Evolutionary conservation across 2,888 invertebrate genomes (phyloP).

Genomic region (Parapristionchus giblindavisi): DNA sequence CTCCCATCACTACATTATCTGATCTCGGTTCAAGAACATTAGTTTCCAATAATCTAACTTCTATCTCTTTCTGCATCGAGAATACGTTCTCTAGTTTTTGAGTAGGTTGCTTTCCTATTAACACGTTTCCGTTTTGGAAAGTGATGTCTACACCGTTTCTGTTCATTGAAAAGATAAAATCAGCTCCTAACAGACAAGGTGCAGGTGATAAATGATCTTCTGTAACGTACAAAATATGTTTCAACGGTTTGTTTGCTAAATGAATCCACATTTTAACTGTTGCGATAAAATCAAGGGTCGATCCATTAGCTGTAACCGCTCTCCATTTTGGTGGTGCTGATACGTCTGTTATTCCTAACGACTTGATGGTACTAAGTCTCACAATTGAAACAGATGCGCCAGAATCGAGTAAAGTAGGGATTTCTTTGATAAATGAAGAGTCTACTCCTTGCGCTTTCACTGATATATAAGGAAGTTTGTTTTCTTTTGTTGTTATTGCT

Average conservation of each 20-base stretch:
- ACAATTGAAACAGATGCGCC: not conserved
- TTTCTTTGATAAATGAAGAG: no score
- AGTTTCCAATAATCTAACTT: not conserved
- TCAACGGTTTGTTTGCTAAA: not conserved
- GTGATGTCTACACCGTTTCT: not conserved
- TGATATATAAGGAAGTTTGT: no score
- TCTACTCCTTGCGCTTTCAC: no score
- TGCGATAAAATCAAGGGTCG: not conserved
- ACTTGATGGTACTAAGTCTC: not conserved
- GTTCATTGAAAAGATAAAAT: not conserved
- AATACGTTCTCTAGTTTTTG: not conserved
- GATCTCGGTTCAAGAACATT: not conserved
- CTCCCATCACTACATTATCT: not conserved
- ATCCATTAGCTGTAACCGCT: not conserved
- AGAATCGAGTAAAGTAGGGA: conserved; percentile 1
- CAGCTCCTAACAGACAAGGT: not conserved
- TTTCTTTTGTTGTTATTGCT: no score
- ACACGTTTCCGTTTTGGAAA: not conserved
- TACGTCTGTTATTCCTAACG: not conserved
- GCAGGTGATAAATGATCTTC: conserved; percentile 18
- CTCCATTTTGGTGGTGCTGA: not conserved
- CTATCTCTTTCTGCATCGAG: not conserved
- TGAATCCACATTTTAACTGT: no score
- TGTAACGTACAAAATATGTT: conserved; percentile 5
- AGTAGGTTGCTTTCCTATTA: not conserved